phyloP scores from a whole-genome alignment of 2,113 vertebrate species.

The Lepisosteus osseus region DNA sequence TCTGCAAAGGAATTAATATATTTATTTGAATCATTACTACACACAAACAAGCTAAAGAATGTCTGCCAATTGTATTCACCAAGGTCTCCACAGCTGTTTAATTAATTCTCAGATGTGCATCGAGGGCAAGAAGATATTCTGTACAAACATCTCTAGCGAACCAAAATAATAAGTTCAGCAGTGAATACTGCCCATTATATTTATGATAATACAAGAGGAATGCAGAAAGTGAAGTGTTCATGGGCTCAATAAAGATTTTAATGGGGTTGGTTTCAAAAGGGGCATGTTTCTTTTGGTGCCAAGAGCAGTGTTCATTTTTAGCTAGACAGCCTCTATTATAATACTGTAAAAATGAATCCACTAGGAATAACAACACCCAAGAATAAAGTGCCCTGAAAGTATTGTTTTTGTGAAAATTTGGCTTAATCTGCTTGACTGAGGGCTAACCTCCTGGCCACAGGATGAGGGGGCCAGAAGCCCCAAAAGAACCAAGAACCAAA shows the following conservation, averaged over 20 bases:
- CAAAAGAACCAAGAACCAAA: too few species aligned
- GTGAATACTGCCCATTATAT: slow-evolving; percentile 32
- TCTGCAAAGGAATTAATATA: slow-evolving; percentile 11
- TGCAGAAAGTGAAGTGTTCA: slow-evolving; percentile 7
- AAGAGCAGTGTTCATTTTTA: not conserved
- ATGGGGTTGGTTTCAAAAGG: slow-evolving; percentile 25
- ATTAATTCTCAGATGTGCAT: slow-evolving; percentile 42
- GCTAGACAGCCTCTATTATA: not conserved
- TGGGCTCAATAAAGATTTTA: slow-evolving; percentile 31
- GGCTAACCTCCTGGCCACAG: too few species aligned
- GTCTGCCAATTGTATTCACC: slow-evolving; percentile 27
- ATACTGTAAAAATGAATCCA: not conserved
- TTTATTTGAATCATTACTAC: slow-evolving; percentile 13
- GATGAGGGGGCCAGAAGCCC: too few species aligned
- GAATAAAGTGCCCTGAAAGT: too few species aligned
- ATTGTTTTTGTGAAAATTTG: too few species aligned
- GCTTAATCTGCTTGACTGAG: too few species aligned
- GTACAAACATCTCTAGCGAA: slow-evolving; percentile 30
- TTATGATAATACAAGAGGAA: slow-evolving; percentile 20
- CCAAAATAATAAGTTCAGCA: slow-evolving; percentile 27
- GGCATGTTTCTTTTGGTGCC: slow-evolving; percentile 7
- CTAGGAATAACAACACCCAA: too few species aligned
- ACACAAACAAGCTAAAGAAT: slow-evolving; percentile 7
- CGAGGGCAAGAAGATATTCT: slow-evolving; percentile 32
- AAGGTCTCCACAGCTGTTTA: slow-evolving; percentile 27